Evolutionary conservation across 1,140 invertebrate genomes (phyloP).

Genomic region (Andrena cerasifolii): DNA sequence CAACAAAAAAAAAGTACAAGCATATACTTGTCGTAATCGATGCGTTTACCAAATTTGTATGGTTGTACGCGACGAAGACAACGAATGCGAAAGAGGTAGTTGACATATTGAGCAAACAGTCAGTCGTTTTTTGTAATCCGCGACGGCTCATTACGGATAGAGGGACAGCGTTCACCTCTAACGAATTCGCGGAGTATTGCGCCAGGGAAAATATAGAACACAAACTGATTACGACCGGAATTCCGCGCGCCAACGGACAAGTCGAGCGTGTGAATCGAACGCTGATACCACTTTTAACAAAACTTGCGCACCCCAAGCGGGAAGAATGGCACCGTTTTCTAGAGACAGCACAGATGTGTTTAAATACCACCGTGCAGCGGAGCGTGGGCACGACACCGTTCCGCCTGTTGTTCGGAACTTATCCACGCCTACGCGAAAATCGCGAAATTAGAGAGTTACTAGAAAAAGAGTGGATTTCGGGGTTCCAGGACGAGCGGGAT

Average conservation of each 20-base stretch:
- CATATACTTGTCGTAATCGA: not conserved
- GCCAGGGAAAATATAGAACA: constrained; percentile 67
- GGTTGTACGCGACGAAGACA: not conserved
- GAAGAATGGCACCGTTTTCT: constrained; percentile 70
- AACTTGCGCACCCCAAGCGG: constrained; percentile 65
- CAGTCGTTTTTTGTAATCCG: not conserved
- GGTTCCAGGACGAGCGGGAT: constrained; percentile 54
- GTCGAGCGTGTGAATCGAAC: constrained; percentile 70
- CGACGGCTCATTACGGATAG: constrained; percentile 2
- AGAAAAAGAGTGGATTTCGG: constrained; percentile 27
- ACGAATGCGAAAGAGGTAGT: not conserved
- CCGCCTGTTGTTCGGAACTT: constrained; percentile 68
- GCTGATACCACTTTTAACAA: constrained; percentile 68
- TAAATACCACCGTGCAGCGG: constrained; percentile 72
- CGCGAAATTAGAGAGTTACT: constrained; percentile 55
- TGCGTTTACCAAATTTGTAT: not conserved
- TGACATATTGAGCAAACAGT: not conserved
- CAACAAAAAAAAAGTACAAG: not conserved
- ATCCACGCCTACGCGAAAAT: constrained; percentile 67
- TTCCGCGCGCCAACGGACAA: constrained; percentile 72
- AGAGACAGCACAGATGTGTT: constrained; percentile 59
- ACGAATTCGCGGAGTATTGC: constrained; percentile 56
- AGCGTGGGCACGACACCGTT: constrained; percentile 72
- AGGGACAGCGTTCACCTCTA: constrained; percentile 33
- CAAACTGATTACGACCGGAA: constrained; percentile 67